Evolutionary conservation across 2,888 invertebrate genomes (phyloP).

Genomic region (Ormia ochracea): DNA sequence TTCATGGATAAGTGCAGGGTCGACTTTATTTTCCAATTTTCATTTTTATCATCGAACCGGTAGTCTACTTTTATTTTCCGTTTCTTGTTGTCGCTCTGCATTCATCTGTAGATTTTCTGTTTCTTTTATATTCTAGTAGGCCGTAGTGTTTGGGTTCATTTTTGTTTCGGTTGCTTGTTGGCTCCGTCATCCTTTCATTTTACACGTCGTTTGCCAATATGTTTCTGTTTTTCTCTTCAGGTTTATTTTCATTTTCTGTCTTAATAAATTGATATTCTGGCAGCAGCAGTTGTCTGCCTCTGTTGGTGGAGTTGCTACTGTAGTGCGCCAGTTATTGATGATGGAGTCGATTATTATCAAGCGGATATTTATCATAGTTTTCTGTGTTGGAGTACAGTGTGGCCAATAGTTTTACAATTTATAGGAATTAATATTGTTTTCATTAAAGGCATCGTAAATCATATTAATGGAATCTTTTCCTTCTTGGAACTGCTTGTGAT

Average conservation of each 20-base stretch:
- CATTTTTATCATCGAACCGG: too few species aligned
- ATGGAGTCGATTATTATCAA: conserved; percentile 7
- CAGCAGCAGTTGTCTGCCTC: not conserved
- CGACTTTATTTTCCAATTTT: not conserved
- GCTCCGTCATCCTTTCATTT: not conserved
- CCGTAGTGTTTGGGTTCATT: too few species aligned
- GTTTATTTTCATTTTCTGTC: too few species aligned
- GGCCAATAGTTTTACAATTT: conserved; percentile 49
- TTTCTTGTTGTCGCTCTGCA: too few species aligned
- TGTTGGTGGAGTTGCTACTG: not conserved
- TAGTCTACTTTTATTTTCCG: not conserved
- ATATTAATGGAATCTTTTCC: conserved; percentile 8
- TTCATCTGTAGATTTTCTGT: too few species aligned
- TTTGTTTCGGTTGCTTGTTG: not conserved
- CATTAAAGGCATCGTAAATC: conserved; percentile 58
- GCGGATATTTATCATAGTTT: conserved; percentile 35
- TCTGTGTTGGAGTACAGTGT: not conserved
- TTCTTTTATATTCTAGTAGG: too few species aligned
- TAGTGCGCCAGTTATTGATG: conserved; percentile 8
- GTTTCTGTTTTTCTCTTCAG: not conserved
- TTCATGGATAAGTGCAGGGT: not conserved
- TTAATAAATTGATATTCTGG: conserved; percentile 57
- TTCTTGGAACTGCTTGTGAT: conserved; percentile 19
- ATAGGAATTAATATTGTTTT: conserved; percentile 54
- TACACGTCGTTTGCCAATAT: too few species aligned